A percentile compares a stretch with the other conserved stretches of the same genome.
Evolutionary conservation across 92 coral and sea anemone genomes (phyloP).

Genomic region (Desmophyllum pertusum): DNA sequence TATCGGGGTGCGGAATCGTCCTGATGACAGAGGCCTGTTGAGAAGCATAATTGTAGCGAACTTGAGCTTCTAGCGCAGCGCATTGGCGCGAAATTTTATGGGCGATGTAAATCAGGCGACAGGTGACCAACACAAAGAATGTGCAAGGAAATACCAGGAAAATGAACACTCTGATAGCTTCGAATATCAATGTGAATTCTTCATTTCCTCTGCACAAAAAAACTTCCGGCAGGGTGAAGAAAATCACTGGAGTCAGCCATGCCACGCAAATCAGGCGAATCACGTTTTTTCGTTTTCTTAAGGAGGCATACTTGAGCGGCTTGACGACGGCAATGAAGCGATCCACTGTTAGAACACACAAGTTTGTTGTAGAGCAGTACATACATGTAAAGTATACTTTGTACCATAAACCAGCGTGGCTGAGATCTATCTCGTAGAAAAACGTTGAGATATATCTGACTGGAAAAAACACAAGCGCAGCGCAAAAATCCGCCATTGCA

Average conservation of each 20-base stretch:
- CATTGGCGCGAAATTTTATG: constrained; percentile 11
- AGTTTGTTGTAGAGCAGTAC: constrained; percentile 17
- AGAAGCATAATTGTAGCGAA: constrained; percentile 10
- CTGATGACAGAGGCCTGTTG: neutral
- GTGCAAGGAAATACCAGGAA: constrained; percentile 23
- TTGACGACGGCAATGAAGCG: constrained; percentile 24
- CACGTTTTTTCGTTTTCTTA: neutral
- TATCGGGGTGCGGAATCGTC: neutral
- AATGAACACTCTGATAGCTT: constrained; percentile 5
- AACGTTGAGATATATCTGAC: neutral
- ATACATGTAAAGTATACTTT: constrained; percentile 6
- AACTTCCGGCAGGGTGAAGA: constrained; percentile 27
- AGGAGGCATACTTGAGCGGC: constrained; percentile 27
- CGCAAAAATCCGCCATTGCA: constrained; percentile 20
- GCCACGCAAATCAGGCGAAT: neutral
- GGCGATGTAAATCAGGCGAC: constrained; percentile 3
- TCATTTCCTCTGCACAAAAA: constrained; percentile 14
- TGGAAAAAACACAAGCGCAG: constrained; percentile 10
- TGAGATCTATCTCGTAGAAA: neutral
- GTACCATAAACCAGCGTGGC: constrained; percentile 16
- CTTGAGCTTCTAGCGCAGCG: constrained; percentile 3
- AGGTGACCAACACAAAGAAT: constrained; percentile 20
- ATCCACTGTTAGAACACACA: constrained; percentile 26
- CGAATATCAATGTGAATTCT: neutral
- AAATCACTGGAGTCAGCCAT: constrained; percentile 13